Base-by-base conservation (phyloP, 2,113 vertebrate species). In the Accipiter cooperii region DNA sequence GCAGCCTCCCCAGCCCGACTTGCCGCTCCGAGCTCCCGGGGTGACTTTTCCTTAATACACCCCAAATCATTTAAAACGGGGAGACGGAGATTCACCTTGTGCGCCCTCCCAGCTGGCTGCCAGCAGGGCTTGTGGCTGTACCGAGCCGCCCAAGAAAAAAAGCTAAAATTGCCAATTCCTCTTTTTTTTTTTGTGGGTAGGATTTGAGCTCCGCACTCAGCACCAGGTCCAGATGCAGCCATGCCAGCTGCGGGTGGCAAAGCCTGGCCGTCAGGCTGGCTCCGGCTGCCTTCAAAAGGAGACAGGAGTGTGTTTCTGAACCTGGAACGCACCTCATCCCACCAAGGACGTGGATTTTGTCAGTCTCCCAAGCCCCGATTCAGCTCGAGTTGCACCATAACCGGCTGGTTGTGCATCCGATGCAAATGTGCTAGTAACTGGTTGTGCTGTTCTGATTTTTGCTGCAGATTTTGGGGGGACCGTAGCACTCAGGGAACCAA, bases 71-170 rank as follows among this genome's bases (percentile, higher is more conserved):
- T 74, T 49, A 10, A 42, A 34, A 8, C 2, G 1, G 5, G 2
- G 46, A 71, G 6, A 2, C 6, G 1, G 17, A 49, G 38, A 36
- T 60, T 66, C 33, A 64, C 79, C 70, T 90, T 4, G 10, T 0
- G 0, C 10, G 24, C 70, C 68, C 83, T 55, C 61, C 64, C 58
- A 24, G 55, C 6, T 0, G 2, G 68, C 49, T 71, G 81, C 40
- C 40, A 6, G 16, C 26, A 0, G 0, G 21, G 46, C 55, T 63
- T 0, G 5, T 6, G 26, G 29, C 49, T n/a, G 10, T 4, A 20
- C 49, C 0, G 0, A 74, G 28, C 26, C 5, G 2, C 28, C 18
- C 57, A 15, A 33, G 60, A 21, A 47, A 65, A 54, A 4, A 52
- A 36, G 24, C 8, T 7, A 2, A 17, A 84, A 51, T 54, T 78